Percentiles rank a stretch among this genome's conserved stretches.
Conservation (phyloP, 2,797 vertebrate species). For the Aplochiton taeniatus region DNA sequence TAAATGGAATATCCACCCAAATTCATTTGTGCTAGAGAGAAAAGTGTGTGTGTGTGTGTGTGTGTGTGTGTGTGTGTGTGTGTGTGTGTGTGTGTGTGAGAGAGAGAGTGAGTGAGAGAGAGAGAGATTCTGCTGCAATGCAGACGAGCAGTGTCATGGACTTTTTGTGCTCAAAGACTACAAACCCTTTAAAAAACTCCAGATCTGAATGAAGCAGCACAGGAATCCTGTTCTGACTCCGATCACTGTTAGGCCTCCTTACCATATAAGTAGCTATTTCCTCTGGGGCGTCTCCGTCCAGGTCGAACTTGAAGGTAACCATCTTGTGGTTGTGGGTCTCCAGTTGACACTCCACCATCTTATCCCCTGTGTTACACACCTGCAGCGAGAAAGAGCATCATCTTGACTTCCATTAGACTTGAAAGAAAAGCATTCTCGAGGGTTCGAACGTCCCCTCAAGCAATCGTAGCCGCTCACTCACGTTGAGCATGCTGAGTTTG, state of each 20-base stretch:
- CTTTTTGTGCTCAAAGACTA: too few species aligned
- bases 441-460: too few species aligned
- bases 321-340: slow-evolving; percentile 99
- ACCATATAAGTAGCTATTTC: slow-evolving; percentile 98
- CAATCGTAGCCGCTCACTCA: slow-evolving; percentile 62
- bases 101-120: slow-evolving; percentile 10
- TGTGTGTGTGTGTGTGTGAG: slow-evolving; percentile 8
- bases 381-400: slow-evolving; percentile 48
- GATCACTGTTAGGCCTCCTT: background rate
- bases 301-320: slow-evolving; percentile 98
- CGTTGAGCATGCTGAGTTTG: slow-evolving; percentile 94
- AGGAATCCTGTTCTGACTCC: background rate
- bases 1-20: background rate
- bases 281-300: slow-evolving; percentile 96
- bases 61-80: too few species aligned
- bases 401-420: slow-evolving; percentile 9
- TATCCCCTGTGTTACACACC: slow-evolving; percentile 96
- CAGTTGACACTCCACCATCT: slow-evolving; percentile 98
- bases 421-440: too few species aligned
- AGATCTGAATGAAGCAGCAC: too few species aligned
- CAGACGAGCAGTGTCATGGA: slow-evolving; percentile 44
- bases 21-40: background rate
- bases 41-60: too few species aligned
- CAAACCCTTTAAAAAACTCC: too few species aligned
- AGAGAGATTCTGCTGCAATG: slow-evolving; percentile 56